phyloP scores from a whole-genome alignment of 2,888 invertebrate genomes.

The Gymnocheta viridis region DNA sequence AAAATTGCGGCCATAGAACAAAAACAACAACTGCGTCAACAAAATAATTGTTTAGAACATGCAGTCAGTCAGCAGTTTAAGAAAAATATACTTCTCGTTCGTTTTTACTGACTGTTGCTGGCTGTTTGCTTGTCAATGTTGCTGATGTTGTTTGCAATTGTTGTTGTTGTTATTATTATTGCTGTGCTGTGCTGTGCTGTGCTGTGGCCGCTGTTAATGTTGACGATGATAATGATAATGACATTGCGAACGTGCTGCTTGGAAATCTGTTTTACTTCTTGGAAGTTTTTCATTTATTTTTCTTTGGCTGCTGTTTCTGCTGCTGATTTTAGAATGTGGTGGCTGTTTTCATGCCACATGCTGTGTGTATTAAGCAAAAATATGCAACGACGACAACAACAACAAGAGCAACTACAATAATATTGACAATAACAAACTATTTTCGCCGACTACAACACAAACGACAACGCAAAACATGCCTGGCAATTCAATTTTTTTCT shows the following conservation, averaged over 20 bases:
- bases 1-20: conserved; percentile 17
- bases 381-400: conserved; percentile 44
- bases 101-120: conserved; percentile 21
- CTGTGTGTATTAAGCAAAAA: conserved; percentile 59
- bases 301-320: conserved; percentile 25
- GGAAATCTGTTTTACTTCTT: conserved; percentile 65
- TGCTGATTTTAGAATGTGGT: conserved; percentile 61
- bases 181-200: neutral
- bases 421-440: conserved; percentile 57
- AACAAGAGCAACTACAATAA: conserved; percentile 9
- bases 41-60: conserved; percentile 45
- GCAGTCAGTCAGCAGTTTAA: conserved; percentile 53
- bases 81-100: conserved; percentile 34
- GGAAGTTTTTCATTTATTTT: conserved; percentile 51
- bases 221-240: conserved; percentile 59
- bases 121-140: conserved; percentile 49
- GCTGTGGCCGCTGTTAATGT: neutral
- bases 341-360: conserved; percentile 62
- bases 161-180: conserved; percentile 23
- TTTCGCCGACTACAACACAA: conserved; percentile 62
- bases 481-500: conserved; percentile 37
- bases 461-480: conserved; percentile 51
- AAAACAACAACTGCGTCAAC: conserved; percentile 15
- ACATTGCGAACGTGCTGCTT: conserved; percentile 68
- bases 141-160: conserved; percentile 50